Evolutionary conservation across 2,113 vertebrate genomes (phyloP).

Genomic region (Coreoperca whiteheadi): DNA sequence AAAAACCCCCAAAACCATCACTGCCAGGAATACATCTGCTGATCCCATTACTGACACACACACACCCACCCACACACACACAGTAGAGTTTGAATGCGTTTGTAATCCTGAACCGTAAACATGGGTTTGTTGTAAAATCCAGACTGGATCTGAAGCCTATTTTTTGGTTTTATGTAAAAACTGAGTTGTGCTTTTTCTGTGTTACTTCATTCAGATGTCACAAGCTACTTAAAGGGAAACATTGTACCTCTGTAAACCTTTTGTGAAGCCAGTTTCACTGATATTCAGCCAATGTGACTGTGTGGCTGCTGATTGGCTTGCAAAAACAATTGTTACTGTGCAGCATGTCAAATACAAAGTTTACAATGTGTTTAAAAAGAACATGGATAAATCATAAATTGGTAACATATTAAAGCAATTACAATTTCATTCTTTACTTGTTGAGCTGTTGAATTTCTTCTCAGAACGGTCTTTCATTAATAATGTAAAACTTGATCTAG

Average conservation of each 20-base stretch:
- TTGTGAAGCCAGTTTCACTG: not conserved
- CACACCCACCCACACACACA: slow-evolving; percentile 21
- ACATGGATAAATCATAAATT: not conserved
- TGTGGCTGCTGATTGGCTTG: not conserved
- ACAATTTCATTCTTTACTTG: not conserved
- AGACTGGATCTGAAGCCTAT: not conserved
- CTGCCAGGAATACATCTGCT: slow-evolving; percentile 81
- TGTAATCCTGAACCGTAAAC: not conserved
- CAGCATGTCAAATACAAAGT: not conserved
- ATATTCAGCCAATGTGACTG: not conserved
- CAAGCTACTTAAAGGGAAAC: not conserved
- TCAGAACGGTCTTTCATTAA: not conserved
- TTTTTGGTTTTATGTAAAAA: not conserved
- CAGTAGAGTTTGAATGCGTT: not conserved
- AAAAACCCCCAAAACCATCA: slow-evolving; percentile 48
- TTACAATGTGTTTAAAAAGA: not conserved
- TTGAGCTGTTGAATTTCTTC: not conserved
- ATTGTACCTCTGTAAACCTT: not conserved
- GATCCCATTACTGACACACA: slow-evolving; percentile 70
- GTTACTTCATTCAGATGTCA: not conserved
- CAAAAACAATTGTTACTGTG: not conserved
- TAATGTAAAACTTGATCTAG: not conserved
- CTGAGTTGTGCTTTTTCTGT: not conserved
- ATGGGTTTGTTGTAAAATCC: not conserved
- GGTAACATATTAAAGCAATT: not conserved